Evolutionary conservation across 2,797 vertebrate genomes (phyloP).

Genomic region (Sebastes taczanowskii): DNA sequence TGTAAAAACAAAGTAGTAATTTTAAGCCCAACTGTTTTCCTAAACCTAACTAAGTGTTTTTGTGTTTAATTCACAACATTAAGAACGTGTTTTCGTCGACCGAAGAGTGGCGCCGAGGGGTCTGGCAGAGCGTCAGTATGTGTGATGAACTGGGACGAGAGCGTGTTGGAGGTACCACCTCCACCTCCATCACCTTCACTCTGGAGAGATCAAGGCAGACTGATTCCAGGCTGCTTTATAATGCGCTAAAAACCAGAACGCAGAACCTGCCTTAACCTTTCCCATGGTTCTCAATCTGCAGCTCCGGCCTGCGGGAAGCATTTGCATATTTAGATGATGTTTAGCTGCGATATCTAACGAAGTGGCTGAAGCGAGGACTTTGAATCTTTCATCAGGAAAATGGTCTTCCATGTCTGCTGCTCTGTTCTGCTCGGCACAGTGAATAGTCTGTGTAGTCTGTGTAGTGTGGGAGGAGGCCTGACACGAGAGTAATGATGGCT

Average conservation of each 20-base stretch:
- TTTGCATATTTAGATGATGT: no score
- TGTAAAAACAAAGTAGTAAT: no score
- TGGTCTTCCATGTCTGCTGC: neutral
- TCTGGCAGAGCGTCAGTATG: no score
- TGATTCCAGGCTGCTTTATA: neutral
- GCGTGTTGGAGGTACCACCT: no score
- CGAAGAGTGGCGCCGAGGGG: no score
- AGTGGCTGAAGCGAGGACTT: neutral
- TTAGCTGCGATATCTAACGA: neutral
- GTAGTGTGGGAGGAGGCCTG: constrained; percentile 37
- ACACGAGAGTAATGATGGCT: constrained; percentile 65
- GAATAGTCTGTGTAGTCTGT: no score
- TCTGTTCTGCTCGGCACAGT: neutral
- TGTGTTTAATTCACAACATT: no score
- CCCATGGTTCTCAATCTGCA: neutral
- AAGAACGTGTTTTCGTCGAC: no score
- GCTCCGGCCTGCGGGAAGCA: neutral
- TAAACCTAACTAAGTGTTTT: no score
- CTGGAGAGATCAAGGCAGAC: neutral
- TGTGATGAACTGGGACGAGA: no score
- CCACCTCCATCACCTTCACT: neutral
- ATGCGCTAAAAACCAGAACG: no score
- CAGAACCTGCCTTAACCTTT: neutral
- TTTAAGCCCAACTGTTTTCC: no score
- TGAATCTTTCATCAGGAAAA: neutral